Conservation (phyloP, 2,113 vertebrate species). For the Platysteira castanea region DNA sequence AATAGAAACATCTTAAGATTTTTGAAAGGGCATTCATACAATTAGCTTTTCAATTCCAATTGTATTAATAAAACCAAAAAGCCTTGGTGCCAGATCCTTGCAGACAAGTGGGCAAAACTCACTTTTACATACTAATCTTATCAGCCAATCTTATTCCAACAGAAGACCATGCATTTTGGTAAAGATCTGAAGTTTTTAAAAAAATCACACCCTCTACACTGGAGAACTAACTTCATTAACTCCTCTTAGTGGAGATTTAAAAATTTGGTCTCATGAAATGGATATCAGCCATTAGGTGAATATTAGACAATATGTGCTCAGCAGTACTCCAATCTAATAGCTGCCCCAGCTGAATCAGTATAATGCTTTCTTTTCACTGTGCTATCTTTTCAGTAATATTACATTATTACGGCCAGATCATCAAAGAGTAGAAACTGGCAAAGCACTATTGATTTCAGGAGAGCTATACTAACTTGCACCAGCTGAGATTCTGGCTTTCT, state of each 20-base stretch:
- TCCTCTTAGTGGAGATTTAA: neutral
- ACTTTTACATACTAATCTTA: neutral
- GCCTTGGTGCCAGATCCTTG: neutral
- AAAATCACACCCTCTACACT: neutral
- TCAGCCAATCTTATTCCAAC: neutral
- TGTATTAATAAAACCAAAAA: neutral
- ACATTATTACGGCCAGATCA: constrained; percentile 34
- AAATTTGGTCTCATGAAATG: constrained; percentile 3
- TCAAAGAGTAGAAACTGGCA: constrained; percentile 12
- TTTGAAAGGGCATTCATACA: constrained; percentile 21
- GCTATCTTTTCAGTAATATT: constrained; percentile 38
- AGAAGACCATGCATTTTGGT: neutral
- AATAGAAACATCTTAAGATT: neutral
- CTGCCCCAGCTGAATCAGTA: constrained; percentile 33
- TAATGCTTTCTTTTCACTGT: neutral
- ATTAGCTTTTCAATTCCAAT: constrained; percentile 16
- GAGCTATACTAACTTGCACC: neutral
- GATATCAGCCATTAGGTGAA: constrained; percentile 35
- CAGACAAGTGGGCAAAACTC: neutral
- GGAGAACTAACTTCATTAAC: neutral
- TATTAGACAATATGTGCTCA: constrained; percentile 51
- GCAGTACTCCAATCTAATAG: constrained; percentile 34
- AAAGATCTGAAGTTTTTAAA: neutral
- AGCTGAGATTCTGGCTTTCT: neutral
- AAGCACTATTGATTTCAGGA: constrained; percentile 30